These are phyloP conservation scores for Tretioscincus oriximinensis DNA, from an alignment of 2,113 vertebrate genomes.

Conservation along the genomic window DNA sequence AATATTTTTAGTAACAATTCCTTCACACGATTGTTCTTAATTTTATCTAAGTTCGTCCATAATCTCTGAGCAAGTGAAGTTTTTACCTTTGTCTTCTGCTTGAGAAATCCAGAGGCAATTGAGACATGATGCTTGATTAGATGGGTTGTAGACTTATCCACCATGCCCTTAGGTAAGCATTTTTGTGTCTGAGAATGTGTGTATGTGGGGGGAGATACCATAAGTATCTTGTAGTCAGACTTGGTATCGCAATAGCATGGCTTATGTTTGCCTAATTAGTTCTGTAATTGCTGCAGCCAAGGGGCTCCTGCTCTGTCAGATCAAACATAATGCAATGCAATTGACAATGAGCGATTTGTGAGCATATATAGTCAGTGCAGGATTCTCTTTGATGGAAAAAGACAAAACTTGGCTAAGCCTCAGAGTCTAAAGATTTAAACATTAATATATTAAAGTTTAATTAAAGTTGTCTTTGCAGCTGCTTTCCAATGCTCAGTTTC, in stretches of 20 bases:
- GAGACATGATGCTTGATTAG: too few species aligned
- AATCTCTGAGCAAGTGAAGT: too few species aligned
- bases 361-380: slow-evolving; percentile 11
- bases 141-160: too few species aligned
- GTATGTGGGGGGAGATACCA: too few species aligned
- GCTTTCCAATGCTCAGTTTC: not conserved
- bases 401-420: not conserved
- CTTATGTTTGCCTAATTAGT: slow-evolving; percentile 36
- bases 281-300: slow-evolving; percentile 31
- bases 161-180: not conserved
- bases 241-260: slow-evolving; percentile 25
- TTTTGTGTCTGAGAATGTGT: not conserved
- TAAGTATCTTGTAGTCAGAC: slow-evolving; percentile 25
- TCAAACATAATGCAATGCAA: slow-evolving; percentile 4
- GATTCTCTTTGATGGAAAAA: slow-evolving; percentile 24
- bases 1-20: too few species aligned
- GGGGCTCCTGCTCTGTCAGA: not conserved
- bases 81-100: too few species aligned
- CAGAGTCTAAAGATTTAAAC: not conserved
- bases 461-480: not conserved
- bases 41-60: too few species aligned
- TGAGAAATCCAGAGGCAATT: too few species aligned
- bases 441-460: slow-evolving; percentile 31
- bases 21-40: too few species aligned
- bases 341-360: slow-evolving; percentile 14